Percentiles rank a stretch among this genome's conserved stretches.
Evolutionary conservation across 2,888 invertebrate species (phyloP).

Genomic region (Hesperia comma): DNA sequence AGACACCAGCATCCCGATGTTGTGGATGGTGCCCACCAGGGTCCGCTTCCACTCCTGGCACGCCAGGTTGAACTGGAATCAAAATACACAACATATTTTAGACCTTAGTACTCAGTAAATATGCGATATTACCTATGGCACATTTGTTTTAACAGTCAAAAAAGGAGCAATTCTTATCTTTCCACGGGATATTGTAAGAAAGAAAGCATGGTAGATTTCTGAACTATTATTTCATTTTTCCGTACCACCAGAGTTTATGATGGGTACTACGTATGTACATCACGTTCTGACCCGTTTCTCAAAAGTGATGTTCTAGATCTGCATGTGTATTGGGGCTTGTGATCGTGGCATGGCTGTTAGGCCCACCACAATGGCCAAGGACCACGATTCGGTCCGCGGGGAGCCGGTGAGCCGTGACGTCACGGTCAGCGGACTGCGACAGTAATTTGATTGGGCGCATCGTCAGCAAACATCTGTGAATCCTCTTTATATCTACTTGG

Average conservation of each 20-base stretch:
- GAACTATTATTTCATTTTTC: no score
- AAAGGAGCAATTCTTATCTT: no score
- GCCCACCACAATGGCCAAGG: conserved; percentile 21
- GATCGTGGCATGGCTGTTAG: not conserved
- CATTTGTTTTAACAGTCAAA: no score
- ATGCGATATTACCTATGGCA: no score
- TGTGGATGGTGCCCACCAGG: conserved; percentile 89
- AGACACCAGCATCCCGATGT: conserved; percentile 88
- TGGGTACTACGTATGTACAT: no score
- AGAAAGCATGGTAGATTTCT: no score
- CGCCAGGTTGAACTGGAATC: conserved; percentile 72
- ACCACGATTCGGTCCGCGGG: conserved; percentile 21
- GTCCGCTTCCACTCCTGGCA: conserved; percentile 89
- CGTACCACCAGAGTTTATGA: no score
- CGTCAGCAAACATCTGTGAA: conserved; percentile 1
- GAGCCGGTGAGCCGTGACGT: conserved; percentile 23
- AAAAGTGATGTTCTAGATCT: not conserved
- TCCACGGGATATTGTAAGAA: no score
- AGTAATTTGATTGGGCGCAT: conserved; percentile 6
- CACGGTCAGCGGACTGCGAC: conserved; percentile 14
- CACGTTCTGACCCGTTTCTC: no score
- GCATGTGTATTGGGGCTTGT: not conserved
- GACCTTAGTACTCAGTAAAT: no score
- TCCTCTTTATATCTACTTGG: no score
- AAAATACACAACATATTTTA: not conserved